A percentile compares a stretch with the other conserved stretches of the same genome.
These are phyloP conservation scores for Drosophila rellima DNA, from an alignment of 2,888 invertebrate species.

Conservation along the genomic window DNA sequence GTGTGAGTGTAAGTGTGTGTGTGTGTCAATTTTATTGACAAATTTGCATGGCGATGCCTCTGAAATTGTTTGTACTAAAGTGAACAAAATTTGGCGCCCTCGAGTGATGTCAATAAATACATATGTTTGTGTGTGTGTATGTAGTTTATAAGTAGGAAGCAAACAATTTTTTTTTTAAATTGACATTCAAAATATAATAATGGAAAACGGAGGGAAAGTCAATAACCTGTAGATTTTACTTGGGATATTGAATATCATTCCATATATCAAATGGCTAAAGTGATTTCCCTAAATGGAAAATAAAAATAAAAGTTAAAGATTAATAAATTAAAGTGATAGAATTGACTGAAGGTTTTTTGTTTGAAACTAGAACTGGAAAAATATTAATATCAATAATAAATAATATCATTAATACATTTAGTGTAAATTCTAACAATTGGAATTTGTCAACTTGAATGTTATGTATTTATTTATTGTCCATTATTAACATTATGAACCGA, in stretches of 20 bases:
- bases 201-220: conserved; percentile 7
- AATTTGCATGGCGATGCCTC: conserved; percentile 62
- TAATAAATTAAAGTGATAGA: no score
- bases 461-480: neutral
- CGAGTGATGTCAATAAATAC: conserved; percentile 52
- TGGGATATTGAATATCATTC: conserved; percentile 8
- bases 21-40: conserved; percentile 62
- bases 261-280: neutral
- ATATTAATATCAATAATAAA: no score
- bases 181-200: conserved; percentile 15
- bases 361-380: no score
- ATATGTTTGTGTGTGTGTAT: conserved; percentile 2
- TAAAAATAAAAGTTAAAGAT: no score
- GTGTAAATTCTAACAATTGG: neutral
- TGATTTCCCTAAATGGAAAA: neutral
- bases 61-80: conserved; percentile 51
- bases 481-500: neutral
- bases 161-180: conserved; percentile 32
- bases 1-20: conserved; percentile 16
- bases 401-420: no score
- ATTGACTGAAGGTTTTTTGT: no score
- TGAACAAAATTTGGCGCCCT: conserved; percentile 35
- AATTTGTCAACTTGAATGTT: neutral
- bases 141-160: neutral
- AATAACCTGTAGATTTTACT: conserved; percentile 23